A percentile compares a stretch with the other conserved stretches of the same genome.
phyloP scores from a whole-genome alignment of 2,888 invertebrate species.

The Brenthis ino region DNA sequence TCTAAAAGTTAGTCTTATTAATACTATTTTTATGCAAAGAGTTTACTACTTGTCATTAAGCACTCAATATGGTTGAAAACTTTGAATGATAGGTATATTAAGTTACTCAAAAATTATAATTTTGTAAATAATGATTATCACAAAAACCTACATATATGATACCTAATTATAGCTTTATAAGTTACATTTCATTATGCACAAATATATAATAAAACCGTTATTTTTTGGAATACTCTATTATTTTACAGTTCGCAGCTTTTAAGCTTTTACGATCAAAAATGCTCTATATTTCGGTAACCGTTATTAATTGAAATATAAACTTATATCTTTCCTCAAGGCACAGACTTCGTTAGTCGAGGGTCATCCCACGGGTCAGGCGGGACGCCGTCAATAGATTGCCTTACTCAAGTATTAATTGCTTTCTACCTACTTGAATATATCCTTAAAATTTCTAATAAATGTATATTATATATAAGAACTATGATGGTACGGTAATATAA shows the following conservation, averaged over 20 bases:
- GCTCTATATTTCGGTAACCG: conserved; percentile 19
- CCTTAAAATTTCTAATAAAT: conserved; percentile 16
- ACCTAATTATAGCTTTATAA: no score
- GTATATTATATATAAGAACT: neutral
- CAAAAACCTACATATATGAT: no score
- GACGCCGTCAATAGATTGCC: conserved; percentile 48
- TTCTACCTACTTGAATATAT: conserved; percentile 37
- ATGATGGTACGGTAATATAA: neutral
- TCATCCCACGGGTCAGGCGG: conserved; percentile 66
- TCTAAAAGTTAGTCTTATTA: no score
- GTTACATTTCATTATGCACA: no score
- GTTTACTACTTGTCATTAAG: no score
- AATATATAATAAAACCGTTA: no score
- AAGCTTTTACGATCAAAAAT: neutral
- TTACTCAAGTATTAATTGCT: conserved; percentile 61
- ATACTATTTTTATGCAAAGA: no score
- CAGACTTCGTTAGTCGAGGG: conserved; percentile 65
- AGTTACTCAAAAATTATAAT: no score
- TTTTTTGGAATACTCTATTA: neutral
- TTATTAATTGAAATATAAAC: conserved; percentile 37
- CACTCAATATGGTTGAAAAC: no score
- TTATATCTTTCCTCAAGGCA: conserved; percentile 37
- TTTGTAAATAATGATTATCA: no score
- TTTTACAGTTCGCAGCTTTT: neutral
- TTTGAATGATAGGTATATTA: no score